These are phyloP conservation scores for Eonycteris spelaea DNA, from an alignment of 2,113 vertebrate species.

Conservation along the genomic window DNA sequence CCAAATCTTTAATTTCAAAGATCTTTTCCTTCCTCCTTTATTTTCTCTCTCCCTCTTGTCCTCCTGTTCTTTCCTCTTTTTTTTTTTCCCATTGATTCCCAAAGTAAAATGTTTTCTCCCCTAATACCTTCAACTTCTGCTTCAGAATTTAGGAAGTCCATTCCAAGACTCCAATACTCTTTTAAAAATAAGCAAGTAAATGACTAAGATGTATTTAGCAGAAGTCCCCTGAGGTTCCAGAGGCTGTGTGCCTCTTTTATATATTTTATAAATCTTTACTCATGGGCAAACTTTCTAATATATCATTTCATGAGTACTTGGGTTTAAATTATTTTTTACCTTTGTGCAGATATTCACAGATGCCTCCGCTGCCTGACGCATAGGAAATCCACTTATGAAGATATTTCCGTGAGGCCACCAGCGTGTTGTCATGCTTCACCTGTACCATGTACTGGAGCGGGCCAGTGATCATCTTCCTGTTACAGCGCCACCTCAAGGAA, in stretches of 20 bases:
- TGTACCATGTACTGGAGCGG: constrained; percentile 85
- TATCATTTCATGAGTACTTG: neutral
- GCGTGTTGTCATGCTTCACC: constrained; percentile 67
- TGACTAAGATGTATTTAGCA: neutral
- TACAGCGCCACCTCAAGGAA: constrained; percentile 89
- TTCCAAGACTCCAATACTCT: neutral
- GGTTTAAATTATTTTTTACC: constrained; percentile 79
- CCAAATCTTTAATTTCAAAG: neutral
- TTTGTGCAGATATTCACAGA: constrained; percentile 91
- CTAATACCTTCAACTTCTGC: neutral
- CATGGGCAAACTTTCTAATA: neutral
- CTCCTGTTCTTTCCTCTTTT: neutral
- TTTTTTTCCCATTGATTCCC: neutral
- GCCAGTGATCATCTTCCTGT: constrained; percentile 82
- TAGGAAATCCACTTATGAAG: constrained; percentile 87
- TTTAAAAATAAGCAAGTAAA: neutral
- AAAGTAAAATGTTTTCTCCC: neutral
- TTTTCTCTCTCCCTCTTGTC: neutral
- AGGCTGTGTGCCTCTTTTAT: neutral
- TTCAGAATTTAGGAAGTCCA: neutral
- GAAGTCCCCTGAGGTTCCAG: neutral
- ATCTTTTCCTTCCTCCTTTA: neutral
- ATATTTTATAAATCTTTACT: neutral
- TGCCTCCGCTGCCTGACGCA: constrained; percentile 83
- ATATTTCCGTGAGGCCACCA: constrained; percentile 84